Evolutionary conservation across 2,888 invertebrate genomes (phyloP), one percentile per base, ranked within the genome.

Genomic region (Tetragonisca angustula): DNA sequence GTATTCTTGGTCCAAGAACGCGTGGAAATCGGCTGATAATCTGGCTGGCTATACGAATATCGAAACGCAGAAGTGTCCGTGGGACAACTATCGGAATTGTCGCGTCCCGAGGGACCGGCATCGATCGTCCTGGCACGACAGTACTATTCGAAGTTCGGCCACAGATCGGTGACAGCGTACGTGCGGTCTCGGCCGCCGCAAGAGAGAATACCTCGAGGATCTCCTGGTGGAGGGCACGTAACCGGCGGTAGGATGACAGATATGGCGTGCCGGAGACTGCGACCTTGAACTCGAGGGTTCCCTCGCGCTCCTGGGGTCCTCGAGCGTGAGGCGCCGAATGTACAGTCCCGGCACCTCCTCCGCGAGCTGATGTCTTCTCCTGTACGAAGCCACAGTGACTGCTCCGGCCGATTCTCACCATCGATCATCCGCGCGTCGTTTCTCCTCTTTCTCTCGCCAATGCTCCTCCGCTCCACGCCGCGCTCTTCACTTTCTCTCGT

Each of bases 281-380:
- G 93, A 89, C 88, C 92, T 92, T 90, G 93, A 93, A 89, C 92
- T 90, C 76, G 90, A 87, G 77, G 91, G 88, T 85, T 93, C 91
- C 84, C 90, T 91, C 76, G 89, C 90, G 86, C 91, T 93, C 88
- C 90, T 93, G 79, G 94, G 94, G 90, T 94, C 94, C 86, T 94
- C 94, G 73, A 94, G 93, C 81, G 94, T 94, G 70, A 94, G 91
- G 81, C 94, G 93, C 88, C 94, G 92, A 91, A 94, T 94, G 86
- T 93, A 93, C 67, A 94, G 93, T 78, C 94, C 94, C 79, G 94
- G 94, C 90, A 94, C 94, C 91, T 94, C 94, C 91, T 94, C 94
- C 90, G 89, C 93, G 79, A 93, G 90, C 89, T 91, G 93, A 90
- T 92, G 91, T 90, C 93, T 91, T 85, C 93, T 93, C 88, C 92